These are phyloP conservation scores for Alloscopus bannaensis DNA, from an alignment of 2,888 invertebrate genomes.

Conservation along the genomic window DNA sequence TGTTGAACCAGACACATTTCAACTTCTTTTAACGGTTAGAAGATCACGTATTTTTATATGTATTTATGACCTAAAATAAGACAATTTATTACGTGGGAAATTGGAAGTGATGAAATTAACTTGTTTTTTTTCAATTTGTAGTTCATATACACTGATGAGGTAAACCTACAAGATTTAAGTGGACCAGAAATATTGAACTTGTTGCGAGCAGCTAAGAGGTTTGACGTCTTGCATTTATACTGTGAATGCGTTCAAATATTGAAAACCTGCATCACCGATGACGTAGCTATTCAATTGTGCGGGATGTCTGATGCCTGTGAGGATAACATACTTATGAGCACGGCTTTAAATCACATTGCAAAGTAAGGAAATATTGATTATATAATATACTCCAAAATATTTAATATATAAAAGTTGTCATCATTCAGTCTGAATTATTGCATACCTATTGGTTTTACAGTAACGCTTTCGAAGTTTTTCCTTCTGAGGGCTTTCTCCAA, in stretches of 20 bases:
- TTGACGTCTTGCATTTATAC: conserved; percentile 27
- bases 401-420: neutral
- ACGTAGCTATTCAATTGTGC: conserved; percentile 30
- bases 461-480: conserved; percentile 44
- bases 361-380: conserved; percentile 26
- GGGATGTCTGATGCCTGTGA: conserved; percentile 18
- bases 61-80: too few relatives aligned
- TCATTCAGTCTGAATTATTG: neutral
- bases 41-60: neutral
- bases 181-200: conserved; percentile 21
- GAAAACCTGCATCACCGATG: conserved; percentile 28
- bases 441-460: conserved; percentile 14
- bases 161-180: neutral
- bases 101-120: neutral
- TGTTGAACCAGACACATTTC: conserved; percentile 46
- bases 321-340: conserved; percentile 23
- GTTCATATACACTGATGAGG: conserved; percentile 58
- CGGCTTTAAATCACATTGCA: conserved; percentile 37
- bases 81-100: too few relatives aligned
- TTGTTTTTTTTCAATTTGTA: conserved; percentile 19
- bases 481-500: conserved; percentile 19
- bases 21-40: conserved; percentile 35
- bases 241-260: conserved; percentile 29
- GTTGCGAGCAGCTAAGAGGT: conserved; percentile 30
- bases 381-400: neutral